Evolutionary conservation across 2,113 vertebrate species (phyloP), one percentile per base, ranked within the genome.

Genomic region (Brachyhypopomus occidentalis): DNA sequence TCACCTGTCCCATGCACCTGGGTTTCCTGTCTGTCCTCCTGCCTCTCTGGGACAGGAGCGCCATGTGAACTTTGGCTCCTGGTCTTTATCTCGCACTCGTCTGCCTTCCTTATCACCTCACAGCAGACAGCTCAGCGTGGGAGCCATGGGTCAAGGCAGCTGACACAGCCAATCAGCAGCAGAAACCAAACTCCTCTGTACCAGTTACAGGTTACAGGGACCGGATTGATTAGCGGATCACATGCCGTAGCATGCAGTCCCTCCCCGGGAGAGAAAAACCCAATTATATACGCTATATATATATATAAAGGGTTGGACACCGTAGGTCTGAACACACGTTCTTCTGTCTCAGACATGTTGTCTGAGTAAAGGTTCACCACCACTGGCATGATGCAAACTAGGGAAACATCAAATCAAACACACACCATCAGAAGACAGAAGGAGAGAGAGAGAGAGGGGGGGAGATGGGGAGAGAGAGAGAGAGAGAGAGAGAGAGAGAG

Each of bases 301-400:
- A 48, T 22, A 84, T 16, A 84, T 83, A 72, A 2, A 66, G 5
- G 25, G n/a, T 58, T 52, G 58, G 30, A 69, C 67, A 80, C 41
- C 62, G 38, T 52, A 72, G 60, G 41, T 60, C 84, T 89, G 84
- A 83, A 84, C 36, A 64, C 41, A 83, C 48, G 82, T 85, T 84
- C 84, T 84, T 87, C 66, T 84, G 85, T 88, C 82, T 77, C 82
- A 81, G 83, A 76, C 81, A 82, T 83, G 83, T 83, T 81, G 87
- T 88, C 87, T 92, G 55, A 80, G 22, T 77, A 71, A 58, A 72
- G 80, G 73, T 72, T 82, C 48, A 82, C 72, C 86, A 86, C 64
- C 36, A 86, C 62, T 30, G 5, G 88, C 84, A 91, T 94, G 93
- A 93, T 91, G 91, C 91, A 94, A 93, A 92, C 89, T 75, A 85